Evolutionary conservation across 1,140 invertebrate genomes (phyloP).

Genomic region (Trichomalopsis sarcophagae): DNA sequence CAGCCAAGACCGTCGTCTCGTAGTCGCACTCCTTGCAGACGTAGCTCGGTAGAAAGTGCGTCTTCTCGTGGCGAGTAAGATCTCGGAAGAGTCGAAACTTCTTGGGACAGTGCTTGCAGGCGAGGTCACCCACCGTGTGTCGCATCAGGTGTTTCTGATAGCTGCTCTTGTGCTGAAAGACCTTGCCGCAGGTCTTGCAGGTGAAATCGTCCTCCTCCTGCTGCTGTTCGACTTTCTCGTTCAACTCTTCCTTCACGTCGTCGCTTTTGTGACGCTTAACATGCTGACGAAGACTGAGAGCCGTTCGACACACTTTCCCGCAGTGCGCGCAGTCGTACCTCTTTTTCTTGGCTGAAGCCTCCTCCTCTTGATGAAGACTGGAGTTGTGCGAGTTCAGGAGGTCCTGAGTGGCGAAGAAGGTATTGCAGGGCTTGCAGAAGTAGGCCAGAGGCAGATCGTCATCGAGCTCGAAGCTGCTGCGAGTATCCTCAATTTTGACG

Average conservation of each 20-base stretch:
- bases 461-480: slow-evolving; percentile 43
- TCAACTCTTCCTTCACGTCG: slow-evolving; percentile 31
- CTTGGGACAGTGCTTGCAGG: slow-evolving; percentile 70
- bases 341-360: slow-evolving; percentile 55
- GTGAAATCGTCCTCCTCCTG: slow-evolving; percentile 58
- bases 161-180: slow-evolving; percentile 70
- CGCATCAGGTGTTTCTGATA: slow-evolving; percentile 69
- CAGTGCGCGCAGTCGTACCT: slow-evolving; percentile 68
- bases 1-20: slow-evolving; percentile 69
- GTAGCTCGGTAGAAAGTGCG: slow-evolving; percentile 70
- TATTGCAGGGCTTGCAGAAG: slow-evolving; percentile 64
- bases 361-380: slow-evolving; percentile 50
- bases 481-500: slow-evolving; percentile 46
- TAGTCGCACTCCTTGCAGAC: slow-evolving; percentile 72
- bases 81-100: slow-evolving; percentile 70
- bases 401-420: slow-evolving; percentile 62
- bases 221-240: background rate
- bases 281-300: slow-evolving; percentile 64
- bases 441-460: slow-evolving; percentile 63
- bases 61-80: slow-evolving; percentile 71
- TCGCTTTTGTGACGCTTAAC: slow-evolving; percentile 64
- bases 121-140: slow-evolving; percentile 67
- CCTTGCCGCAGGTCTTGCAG: slow-evolving; percentile 69
- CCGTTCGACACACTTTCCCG: slow-evolving; percentile 63
- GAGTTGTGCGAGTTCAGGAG: slow-evolving; percentile 63